These are phyloP conservation scores for Hartigia nigra DNA, from an alignment of 2,888 invertebrate species.

Conservation along the genomic window DNA sequence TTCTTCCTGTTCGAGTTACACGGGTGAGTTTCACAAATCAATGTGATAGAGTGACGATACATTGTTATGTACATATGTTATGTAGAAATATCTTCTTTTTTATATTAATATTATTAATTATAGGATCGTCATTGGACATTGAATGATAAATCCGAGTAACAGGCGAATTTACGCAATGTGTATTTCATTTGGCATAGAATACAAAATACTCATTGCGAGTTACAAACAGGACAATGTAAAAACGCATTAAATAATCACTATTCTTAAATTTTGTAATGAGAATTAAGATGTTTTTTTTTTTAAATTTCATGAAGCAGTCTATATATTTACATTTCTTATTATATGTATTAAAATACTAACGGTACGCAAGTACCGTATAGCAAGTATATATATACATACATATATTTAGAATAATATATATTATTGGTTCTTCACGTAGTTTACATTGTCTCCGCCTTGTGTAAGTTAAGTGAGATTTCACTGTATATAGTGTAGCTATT, in stretches of 20 bases:
- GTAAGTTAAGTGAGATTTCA: too few relatives aligned
- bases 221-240: background rate
- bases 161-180: background rate
- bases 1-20: background rate
- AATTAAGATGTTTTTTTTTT: background rate
- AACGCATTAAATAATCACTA: background rate
- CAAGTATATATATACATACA: too few relatives aligned
- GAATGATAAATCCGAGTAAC: background rate
- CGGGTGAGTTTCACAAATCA: background rate
- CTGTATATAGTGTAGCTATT: background rate
- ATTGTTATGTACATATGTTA: too few relatives aligned
- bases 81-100: background rate
- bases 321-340: background rate
- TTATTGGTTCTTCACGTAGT: too few relatives aligned
- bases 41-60: background rate
- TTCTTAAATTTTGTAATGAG: background rate
- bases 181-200: slow-evolving; percentile 8
- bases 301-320: background rate
- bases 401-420: too few relatives aligned
- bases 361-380: background rate
- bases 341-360: background rate
- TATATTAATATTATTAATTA: background rate
- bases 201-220: slow-evolving; percentile 2
- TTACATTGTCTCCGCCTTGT: too few relatives aligned
- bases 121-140: background rate